Conservation (phyloP, 2,113 vertebrate species). For the Microcebus ravelobensis region DNA sequence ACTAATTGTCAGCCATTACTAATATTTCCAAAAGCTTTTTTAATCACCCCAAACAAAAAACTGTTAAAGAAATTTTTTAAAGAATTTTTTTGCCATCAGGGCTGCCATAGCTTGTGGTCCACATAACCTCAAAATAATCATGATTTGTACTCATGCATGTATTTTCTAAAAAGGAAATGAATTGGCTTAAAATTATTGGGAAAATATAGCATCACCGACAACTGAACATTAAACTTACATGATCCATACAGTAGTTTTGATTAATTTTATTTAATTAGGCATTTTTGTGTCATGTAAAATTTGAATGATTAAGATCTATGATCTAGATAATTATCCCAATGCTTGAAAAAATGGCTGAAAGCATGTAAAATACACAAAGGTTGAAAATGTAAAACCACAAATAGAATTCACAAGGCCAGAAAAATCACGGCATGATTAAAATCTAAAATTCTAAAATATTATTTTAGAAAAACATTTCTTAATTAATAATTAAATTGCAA, state of each 20-base stretch:
- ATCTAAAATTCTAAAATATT: neutral
- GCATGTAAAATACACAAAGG: neutral
- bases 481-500: neutral
- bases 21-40: neutral
- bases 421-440: neutral
- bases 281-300: conserved; percentile 8
- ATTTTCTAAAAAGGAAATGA: neutral
- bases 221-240: neutral
- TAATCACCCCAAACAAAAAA: neutral
- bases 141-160: neutral
- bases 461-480: neutral
- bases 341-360: neutral
- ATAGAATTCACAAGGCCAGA: neutral
- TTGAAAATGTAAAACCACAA: neutral
- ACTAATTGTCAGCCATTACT: neutral
- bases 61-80: neutral
- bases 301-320: neutral
- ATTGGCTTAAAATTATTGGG: neutral
- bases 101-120: neutral
- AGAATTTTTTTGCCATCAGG: neutral
- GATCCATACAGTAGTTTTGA: neutral
- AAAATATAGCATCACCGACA: neutral
- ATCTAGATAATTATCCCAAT: neutral
- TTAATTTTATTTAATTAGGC: neutral
- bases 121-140: neutral